Evolutionary conservation across 2,888 invertebrate genomes (phyloP).

Genomic region (Metallyticus violacea): DNA sequence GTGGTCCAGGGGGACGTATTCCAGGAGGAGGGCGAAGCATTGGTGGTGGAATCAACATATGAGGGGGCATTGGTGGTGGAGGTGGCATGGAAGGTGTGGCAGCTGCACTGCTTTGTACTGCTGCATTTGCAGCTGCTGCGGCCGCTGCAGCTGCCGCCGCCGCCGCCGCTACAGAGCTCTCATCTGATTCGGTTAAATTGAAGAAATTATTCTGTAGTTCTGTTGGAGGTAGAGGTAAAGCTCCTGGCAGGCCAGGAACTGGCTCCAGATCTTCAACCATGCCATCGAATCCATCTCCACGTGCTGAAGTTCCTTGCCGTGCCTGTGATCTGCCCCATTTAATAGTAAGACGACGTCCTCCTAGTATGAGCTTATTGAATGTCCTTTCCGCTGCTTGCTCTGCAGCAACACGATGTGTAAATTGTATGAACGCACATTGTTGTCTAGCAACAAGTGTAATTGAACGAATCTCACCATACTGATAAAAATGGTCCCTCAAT

Average conservation of each 20-base stretch:
- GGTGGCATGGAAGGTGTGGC: constrained; percentile 41
- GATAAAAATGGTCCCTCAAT: constrained; percentile 94
- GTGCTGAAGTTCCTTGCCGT: constrained; percentile 53
- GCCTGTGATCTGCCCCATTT: constrained; percentile 98
- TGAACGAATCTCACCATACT: constrained; percentile 95
- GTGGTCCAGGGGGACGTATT: constrained; percentile 42
- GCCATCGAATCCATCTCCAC: constrained; percentile 40
- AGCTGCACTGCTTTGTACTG: neutral
- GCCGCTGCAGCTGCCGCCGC: constrained; percentile 44
- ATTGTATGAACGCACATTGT: constrained; percentile 96
- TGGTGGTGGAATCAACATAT: constrained; percentile 45
- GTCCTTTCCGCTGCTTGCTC: constrained; percentile 94
- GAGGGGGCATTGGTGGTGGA: constrained; percentile 55
- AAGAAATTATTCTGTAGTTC: constrained; percentile 67
- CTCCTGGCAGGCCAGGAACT: constrained; percentile 74
- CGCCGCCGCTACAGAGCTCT: constrained; percentile 49
- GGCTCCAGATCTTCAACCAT: constrained; percentile 55
- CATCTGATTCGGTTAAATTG: constrained; percentile 53
- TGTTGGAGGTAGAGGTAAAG: constrained; percentile 61
- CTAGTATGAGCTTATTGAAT: constrained; percentile 86
- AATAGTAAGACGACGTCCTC: constrained; percentile 88
- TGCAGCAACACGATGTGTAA: constrained; percentile 83
- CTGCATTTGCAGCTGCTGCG: constrained; percentile 34
- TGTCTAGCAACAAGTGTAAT: constrained; percentile 90
- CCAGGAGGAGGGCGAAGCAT: constrained; percentile 44